Base-by-base conservation (phyloP, 2,113 vertebrate species). In the Tenrec ecaudatus region DNA sequence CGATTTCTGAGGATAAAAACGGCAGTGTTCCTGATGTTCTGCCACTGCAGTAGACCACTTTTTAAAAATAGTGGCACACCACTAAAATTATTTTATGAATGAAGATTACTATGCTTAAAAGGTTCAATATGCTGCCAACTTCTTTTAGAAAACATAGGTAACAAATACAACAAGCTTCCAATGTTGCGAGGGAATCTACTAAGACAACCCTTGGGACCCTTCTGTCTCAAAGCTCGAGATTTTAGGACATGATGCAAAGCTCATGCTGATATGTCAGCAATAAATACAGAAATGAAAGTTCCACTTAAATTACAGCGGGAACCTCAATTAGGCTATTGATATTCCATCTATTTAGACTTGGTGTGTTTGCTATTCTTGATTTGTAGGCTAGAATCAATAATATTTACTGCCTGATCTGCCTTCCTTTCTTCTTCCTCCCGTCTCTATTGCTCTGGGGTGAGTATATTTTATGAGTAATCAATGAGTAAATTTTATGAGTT, bases 111-210 rank as follows among this genome's bases (percentile, higher is more conserved):
- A 33, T 75, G 25, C 2, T 75, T 75, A 82, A 81, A 83, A 7
- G 64, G 7, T 89, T 73, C 11, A 33, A 38, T 29, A 36, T 8
- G 64, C 16, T 62, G 77, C 6, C 58, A 77, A 53, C 11, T 2
- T 73, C 33, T 0, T 83, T 91, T 85, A 93, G 62, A 43, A 87
- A 96, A 14, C 31, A 5, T 93, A 88, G 93, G 86, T 25, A 89
- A 81, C 40, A 31, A 87, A 86, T 43, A 82, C 62, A 29, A 29
- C 23, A 92, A 40, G 16, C 79, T 31, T 71, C 17, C 85, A 78
- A 76, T 82, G 92, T 87, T 89, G 64, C 82, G 29, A 92, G 17
- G 4, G 81, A 82, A 89, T 84, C 27, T 93, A 23, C 66, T 36
- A 14, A 92, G 68, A 62, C 31, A 79, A 25, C 0, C 2, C 40